phyloP scores from a whole-genome alignment of 2,797 vertebrate genomes.

The Pipistrellus nathusii region DNA sequence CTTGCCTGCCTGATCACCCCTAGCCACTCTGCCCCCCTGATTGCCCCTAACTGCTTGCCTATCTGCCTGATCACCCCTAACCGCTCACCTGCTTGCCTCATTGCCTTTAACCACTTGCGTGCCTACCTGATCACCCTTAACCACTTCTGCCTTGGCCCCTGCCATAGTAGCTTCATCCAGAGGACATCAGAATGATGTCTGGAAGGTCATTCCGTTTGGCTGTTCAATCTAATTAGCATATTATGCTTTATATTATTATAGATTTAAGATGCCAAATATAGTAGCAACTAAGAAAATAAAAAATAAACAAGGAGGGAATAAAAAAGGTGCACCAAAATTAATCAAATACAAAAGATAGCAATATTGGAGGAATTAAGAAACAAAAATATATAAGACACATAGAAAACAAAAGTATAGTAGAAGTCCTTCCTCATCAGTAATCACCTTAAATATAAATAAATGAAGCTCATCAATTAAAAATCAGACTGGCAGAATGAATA shows the following conservation, averaged over 20 bases:
- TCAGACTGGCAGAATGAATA: neutral
- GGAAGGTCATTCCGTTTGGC: no score
- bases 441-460: neutral
- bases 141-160: no score
- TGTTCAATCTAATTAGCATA: no score
- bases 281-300: neutral
- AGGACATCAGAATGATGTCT: no score
- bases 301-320: neutral
- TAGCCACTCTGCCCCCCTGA: no score
- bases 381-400: neutral
- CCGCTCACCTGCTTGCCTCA: no score
- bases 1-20: no score
- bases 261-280: neutral
- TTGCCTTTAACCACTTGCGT: no score
- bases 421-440: neutral
- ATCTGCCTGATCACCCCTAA: no score
- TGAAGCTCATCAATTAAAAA: neutral
- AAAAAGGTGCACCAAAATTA: neutral
- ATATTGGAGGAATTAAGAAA: neutral
- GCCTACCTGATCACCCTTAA: no score
- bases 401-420: neutral
- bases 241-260: neutral
- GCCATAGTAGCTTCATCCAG: no score
- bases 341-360: neutral
- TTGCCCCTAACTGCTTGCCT: no score